Percentiles rank a stretch among this genome's conserved stretches.
Evolutionary conservation across 64 coral and sea anemone genomes (phyloP).

Genomic region (Porites australiensis): DNA sequence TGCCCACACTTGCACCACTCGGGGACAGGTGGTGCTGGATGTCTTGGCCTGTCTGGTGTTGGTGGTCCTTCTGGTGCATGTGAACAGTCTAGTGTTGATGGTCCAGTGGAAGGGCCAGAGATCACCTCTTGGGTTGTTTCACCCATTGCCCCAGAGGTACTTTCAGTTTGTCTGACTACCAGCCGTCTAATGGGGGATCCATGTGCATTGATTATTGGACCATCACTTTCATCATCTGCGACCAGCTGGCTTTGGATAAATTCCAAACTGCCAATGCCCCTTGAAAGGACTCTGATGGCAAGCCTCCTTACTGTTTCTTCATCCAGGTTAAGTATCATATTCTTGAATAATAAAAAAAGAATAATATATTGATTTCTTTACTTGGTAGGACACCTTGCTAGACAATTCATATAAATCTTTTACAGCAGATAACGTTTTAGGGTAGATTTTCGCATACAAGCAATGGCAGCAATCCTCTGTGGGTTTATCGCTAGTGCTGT

Average conservation of each 20-base stretch:
- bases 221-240: slow-evolving; percentile 1
- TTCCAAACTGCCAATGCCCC: neutral
- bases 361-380: neutral
- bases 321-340: slow-evolving; percentile 29
- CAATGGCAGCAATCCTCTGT: too few relatives aligned
- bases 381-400: neutral
- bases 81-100: neutral
- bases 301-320: slow-evolving; percentile 16
- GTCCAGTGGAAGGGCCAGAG: neutral
- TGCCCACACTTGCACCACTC: neutral
- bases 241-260: slow-evolving; percentile 19
- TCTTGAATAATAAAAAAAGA: neutral
- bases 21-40: neutral
- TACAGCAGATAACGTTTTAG: neutral
- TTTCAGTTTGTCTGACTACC: neutral
- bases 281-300: neutral
- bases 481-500: too few relatives aligned
- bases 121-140: neutral
- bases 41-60: neutral
- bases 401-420: neutral
- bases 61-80: neutral
- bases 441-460: neutral
- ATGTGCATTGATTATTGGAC: neutral
- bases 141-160: neutral
- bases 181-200: neutral